Percentiles rank a stretch among this genome's conserved stretches.
These are phyloP conservation scores for Mimas tiliae DNA, from an alignment of 2,888 invertebrate genomes.

Conservation along the genomic window DNA sequence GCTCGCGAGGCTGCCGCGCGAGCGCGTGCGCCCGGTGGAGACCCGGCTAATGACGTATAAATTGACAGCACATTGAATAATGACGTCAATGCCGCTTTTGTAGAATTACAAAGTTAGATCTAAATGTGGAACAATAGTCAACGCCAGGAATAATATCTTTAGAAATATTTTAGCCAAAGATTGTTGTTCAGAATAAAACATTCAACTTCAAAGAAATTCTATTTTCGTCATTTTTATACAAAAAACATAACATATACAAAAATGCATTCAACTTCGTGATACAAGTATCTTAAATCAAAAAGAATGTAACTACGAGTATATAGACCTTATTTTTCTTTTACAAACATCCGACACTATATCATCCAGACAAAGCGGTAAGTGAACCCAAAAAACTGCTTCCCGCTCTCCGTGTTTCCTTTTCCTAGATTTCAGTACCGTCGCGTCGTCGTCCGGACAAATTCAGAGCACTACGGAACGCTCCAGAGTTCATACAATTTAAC, in stretches of 20 bases:
- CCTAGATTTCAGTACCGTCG: slow-evolving; percentile 22
- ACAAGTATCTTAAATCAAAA: neutral
- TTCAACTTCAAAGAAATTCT: neutral
- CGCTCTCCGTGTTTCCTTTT: slow-evolving; percentile 29
- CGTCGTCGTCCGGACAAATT: slow-evolving; percentile 47
- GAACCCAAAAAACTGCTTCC: slow-evolving; percentile 24
- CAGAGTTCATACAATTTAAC: slow-evolving; percentile 66
- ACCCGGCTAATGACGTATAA: too few relatives aligned
- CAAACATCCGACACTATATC: slow-evolving; percentile 7
- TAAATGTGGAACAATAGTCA: too few relatives aligned
- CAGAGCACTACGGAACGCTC: slow-evolving; percentile 40
- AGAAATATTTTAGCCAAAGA: too few relatives aligned
- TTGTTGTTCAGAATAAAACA: too few relatives aligned
- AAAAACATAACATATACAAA: too few relatives aligned
- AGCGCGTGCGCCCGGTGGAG: too few relatives aligned
- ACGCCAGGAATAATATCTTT: too few relatives aligned
- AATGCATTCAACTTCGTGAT: neutral
- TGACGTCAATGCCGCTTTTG: too few relatives aligned
- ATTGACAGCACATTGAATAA: too few relatives aligned
- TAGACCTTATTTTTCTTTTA: neutral
- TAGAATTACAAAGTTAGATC: too few relatives aligned
- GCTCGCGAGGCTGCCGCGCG: too few relatives aligned
- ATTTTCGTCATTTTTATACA: too few relatives aligned
- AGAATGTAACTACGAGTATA: neutral
- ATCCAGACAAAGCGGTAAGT: slow-evolving; percentile 20